phyloP scores from a whole-genome alignment of 23 tunicate genomes.

The Ascidia mentula region DNA sequence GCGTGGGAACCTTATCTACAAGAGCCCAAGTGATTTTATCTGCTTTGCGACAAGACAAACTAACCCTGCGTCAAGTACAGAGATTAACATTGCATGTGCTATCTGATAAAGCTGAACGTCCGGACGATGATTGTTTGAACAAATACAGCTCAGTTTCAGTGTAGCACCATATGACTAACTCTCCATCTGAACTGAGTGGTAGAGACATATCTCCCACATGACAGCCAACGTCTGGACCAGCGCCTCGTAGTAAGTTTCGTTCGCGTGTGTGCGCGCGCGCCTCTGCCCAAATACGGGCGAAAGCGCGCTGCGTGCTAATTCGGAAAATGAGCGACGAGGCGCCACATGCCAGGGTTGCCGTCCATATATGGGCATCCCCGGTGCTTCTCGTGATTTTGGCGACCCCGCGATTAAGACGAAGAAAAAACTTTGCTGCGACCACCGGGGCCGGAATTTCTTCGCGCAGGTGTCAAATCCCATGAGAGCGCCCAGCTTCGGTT shows the following conservation, averaged over 20 bases:
- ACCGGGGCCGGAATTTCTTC: neutral
- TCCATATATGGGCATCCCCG: slow-evolving; percentile 3
- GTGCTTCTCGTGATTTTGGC: neutral
- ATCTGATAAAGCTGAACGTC: neutral
- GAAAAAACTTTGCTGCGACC: neutral
- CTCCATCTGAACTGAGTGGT: neutral
- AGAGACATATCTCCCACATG: neutral
- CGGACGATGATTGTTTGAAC: neutral
- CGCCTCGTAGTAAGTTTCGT: neutral
- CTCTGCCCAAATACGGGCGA: neutral
- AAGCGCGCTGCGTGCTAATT: slow-evolving; percentile 3
- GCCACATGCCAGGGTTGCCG: neutral
- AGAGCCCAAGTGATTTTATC: neutral
- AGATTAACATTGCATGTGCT: too few relatives aligned
- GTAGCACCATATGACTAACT: neutral
- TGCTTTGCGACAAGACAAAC: neutral
- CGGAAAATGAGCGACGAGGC: slow-evolving; percentile 14
- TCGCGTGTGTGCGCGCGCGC: slow-evolving; percentile 7
- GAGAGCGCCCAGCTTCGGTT: neutral
- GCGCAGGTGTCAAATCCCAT: neutral
- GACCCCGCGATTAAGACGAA: neutral
- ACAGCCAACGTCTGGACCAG: neutral
- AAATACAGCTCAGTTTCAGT: neutral
- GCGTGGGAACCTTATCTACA: neutral
- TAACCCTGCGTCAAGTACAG: neutral